Percentiles rank a stretch among this genome's conserved stretches.
phyloP scores from a whole-genome alignment of 2,888 invertebrate species.

The Hypena proboscidalis region DNA sequence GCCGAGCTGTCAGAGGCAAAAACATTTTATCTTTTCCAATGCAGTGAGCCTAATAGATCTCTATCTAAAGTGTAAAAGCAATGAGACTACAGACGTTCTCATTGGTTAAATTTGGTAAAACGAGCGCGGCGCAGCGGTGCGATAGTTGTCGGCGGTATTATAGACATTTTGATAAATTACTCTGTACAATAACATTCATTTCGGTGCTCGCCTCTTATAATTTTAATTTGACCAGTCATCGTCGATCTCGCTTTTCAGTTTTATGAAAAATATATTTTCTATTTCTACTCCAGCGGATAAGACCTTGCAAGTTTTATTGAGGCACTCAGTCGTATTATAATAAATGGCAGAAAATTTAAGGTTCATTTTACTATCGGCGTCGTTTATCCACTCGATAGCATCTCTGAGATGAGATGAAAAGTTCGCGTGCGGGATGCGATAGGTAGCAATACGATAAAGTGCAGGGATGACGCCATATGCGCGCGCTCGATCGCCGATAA shows the following conservation, averaged over 20 bases:
- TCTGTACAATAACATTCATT: slow-evolving; percentile 74
- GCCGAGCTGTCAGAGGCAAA: slow-evolving; percentile 58
- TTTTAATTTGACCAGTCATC: slow-evolving; percentile 73
- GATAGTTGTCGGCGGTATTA: slow-evolving; percentile 48
- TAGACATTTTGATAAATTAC: slow-evolving; percentile 80
- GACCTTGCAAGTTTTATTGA: slow-evolving; percentile 44
- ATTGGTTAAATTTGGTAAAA: slow-evolving; percentile 56
- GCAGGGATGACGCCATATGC: slow-evolving; percentile 60
- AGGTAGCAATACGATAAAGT: slow-evolving; percentile 50
- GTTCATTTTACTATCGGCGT: slow-evolving; percentile 35
- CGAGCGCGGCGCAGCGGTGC: slow-evolving; percentile 45
- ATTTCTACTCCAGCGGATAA: slow-evolving; percentile 52
- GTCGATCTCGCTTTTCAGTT: slow-evolving; percentile 51
- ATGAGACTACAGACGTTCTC: slow-evolving; percentile 57
- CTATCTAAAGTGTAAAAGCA: slow-evolving; percentile 62
- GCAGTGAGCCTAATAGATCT: slow-evolving; percentile 62
- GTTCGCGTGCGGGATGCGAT: slow-evolving; percentile 45
- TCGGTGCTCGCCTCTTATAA: slow-evolving; percentile 58
- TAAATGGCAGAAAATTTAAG: slow-evolving; percentile 25
- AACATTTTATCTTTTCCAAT: slow-evolving; percentile 58
- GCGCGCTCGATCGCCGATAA: slow-evolving; percentile 52
- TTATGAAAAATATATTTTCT: slow-evolving; percentile 61
- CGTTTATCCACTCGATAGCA: slow-evolving; percentile 37
- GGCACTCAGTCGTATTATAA: slow-evolving; percentile 27
- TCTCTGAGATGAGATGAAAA: slow-evolving; percentile 31